Base-by-base conservation (phyloP, 2,888 invertebrate genomes). In the Aradus depressus region DNA sequence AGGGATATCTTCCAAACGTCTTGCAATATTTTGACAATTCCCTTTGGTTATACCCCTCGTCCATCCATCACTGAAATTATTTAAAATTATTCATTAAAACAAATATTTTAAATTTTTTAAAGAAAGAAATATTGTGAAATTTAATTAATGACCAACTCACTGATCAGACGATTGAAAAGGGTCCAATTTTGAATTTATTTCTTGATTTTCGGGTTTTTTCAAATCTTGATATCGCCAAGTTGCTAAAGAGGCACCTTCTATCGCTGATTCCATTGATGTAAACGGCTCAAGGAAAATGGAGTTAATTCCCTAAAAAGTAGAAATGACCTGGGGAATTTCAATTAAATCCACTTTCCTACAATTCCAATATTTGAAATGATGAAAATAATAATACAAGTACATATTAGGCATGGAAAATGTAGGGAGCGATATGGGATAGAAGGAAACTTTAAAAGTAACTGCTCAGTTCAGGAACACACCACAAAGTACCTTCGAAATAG, bases 11-110 rank as follows among this genome's bases (percentile, higher is more conserved):
- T 79, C 76, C n/a, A 88, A 70, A 58, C 70, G 71, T 6, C 86
- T 72, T 19, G 84, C 83, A 70, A 84, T 76, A 69, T 87, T 87
- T 70, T 88, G 87, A 1, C 80, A 81, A 37, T 75, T 71, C 0
- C 79, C 83, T 59, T 79, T 74, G 28, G 76, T 67, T 12, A 68
- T 58, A 6, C 88, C 89, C 49, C 68, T 63, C 31, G 63, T 61
- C 80, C 62, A 62, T 43, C 64, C 60, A 16, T 62, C 61, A 22
- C 66, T 67, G 53, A 28, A 54, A 22, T 45, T 45, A 26, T 35
- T 50, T n/a, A 18, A 10, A 5, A 6, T 14, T 10, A 10, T 5
- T 10, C 6, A 6, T 10, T 39, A 6, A 19, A 19, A 39, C 18
- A 4, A 4, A 39, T 10, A 18, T 21, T 4, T 10, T 39, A 14